Evolutionary conservation across 2,797 vertebrate genomes (phyloP), one percentile per base, ranked within the genome.

Genomic region (Gastrophryne carolinensis): DNA sequence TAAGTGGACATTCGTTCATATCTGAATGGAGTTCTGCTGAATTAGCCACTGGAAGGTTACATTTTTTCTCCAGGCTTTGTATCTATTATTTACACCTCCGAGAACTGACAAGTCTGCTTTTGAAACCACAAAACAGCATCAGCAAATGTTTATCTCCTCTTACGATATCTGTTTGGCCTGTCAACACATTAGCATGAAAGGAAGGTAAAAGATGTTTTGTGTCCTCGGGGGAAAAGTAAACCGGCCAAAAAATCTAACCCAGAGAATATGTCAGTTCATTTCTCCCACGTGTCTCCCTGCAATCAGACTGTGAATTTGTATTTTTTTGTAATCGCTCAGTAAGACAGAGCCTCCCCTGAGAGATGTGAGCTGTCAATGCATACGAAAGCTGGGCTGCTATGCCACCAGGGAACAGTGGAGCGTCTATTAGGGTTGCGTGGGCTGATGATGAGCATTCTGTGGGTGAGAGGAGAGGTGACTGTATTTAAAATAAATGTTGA

Each of bases 391-490:
- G 39, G 49, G 52, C 23, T 54, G n/a, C 26, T 23, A 4, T 37
- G 32, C 64, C 64, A 26, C 64, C 19, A 32, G 64, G 64, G 64
- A 67, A 4, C 49, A 37, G 49, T 12, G 35, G 12, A 32, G 10
- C 24, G 49, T 21, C 4, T 34, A 37, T 19, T 19, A 24, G 19
- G 64, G 49, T 29, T 67, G 64, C 23, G 64, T 54, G 47, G 64
- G 64, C 11, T 35, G 64, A 67, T 67, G 35, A 54, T 37, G 30
- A 52, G 63, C 47, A 52, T 34, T 66, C 44, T 66, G 63, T 50
- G 63, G 44, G 30, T 65, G 63, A 53, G 32, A 24, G 12, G 5
- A 26, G n/a, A 39, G 49, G 49, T 30, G 24, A 29, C 39, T 19
- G 61, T 5, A 26, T 27, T 27, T n/a, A 17, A 63, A 27, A 17